These are phyloP conservation scores for Lycia hirtaria DNA, from an alignment of 2,888 invertebrate species.

Conservation along the genomic window DNA sequence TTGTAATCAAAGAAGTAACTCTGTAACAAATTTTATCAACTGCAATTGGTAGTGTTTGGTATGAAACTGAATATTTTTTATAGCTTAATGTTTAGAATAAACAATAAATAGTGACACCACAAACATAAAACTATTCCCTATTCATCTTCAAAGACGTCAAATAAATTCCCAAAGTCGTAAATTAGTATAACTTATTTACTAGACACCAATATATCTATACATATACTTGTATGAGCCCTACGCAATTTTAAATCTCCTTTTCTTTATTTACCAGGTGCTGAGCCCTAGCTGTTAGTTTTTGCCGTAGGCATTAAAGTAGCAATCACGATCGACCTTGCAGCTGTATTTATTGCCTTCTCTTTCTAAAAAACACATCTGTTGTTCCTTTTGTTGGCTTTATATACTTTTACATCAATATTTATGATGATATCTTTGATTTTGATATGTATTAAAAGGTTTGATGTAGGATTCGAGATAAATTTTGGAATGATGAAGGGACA, in stretches of 20 bases:
- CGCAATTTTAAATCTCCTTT: constrained; percentile 65
- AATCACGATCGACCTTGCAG: constrained; percentile 74
- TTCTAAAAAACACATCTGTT: constrained; percentile 39
- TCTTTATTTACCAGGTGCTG: constrained; percentile 69
- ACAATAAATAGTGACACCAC: too few relatives aligned
- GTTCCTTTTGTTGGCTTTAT: constrained; percentile 21
- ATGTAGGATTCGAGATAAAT: constrained; percentile 53
- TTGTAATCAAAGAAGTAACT: too few relatives aligned
- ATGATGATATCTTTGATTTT: constrained; percentile 5
- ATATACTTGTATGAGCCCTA: constrained; percentile 49
- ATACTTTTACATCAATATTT: constrained; percentile 1
- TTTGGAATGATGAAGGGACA: constrained; percentile 69
- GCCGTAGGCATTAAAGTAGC: constrained; percentile 61
- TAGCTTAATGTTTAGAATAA: too few relatives aligned
- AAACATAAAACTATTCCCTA: too few relatives aligned
- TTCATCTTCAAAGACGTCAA: too few relatives aligned
- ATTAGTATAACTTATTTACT: not conserved
- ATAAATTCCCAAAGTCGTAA: too few relatives aligned
- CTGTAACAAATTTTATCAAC: too few relatives aligned
- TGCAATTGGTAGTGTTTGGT: too few relatives aligned
- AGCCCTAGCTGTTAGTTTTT: constrained; percentile 58
- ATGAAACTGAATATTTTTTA: too few relatives aligned
- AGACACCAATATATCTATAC: constrained; percentile 40
- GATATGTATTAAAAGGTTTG: constrained; percentile 39
- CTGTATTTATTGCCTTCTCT: constrained; percentile 54